phyloP scores from a whole-genome alignment of 2,888 invertebrate genomes.

The Colletes collaris region DNA sequence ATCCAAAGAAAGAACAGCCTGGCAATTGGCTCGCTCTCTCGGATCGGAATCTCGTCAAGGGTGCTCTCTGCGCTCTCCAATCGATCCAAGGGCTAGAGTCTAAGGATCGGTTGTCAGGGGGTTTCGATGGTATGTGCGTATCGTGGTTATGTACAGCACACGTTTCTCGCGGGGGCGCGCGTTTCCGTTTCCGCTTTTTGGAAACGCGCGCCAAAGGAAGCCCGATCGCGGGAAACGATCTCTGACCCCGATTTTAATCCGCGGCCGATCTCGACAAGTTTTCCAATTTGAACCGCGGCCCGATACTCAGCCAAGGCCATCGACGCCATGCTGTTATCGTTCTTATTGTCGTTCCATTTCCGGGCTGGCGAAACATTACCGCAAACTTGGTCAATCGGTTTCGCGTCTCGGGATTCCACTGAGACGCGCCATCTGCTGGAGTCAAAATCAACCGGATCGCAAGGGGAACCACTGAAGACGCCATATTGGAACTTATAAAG shows the following conservation, averaged over 20 bases:
- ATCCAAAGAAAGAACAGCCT: not conserved
- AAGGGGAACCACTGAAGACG: not conserved
- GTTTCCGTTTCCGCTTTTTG: not conserved
- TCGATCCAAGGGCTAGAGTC: constrained; percentile 55
- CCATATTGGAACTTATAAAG: not conserved
- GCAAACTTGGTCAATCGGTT: constrained; percentile 10
- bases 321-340: constrained; percentile 7
- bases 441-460: not conserved
- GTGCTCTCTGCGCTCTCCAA: constrained; percentile 53
- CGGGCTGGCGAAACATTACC: not conserved
- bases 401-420: constrained; percentile 13
- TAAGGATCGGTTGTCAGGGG: constrained; percentile 59
- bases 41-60: constrained; percentile 23
- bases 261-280: constrained; percentile 38
- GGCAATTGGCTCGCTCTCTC: constrained; percentile 15
- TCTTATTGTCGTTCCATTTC: constrained; percentile 18
- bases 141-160: constrained; percentile 58
- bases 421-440: constrained; percentile 23
- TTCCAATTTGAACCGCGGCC: constrained; percentile 38
- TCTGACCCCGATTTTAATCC: constrained; percentile 31
- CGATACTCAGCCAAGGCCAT: constrained; percentile 28
- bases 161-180: constrained; percentile 19
- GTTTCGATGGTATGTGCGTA: constrained; percentile 57
- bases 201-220: constrained; percentile 22
- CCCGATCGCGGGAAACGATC: constrained; percentile 41